These are phyloP conservation scores for Holcopasites calliopsidis DNA, from an alignment of 1,140 invertebrate genomes.

Conservation along the genomic window DNA sequence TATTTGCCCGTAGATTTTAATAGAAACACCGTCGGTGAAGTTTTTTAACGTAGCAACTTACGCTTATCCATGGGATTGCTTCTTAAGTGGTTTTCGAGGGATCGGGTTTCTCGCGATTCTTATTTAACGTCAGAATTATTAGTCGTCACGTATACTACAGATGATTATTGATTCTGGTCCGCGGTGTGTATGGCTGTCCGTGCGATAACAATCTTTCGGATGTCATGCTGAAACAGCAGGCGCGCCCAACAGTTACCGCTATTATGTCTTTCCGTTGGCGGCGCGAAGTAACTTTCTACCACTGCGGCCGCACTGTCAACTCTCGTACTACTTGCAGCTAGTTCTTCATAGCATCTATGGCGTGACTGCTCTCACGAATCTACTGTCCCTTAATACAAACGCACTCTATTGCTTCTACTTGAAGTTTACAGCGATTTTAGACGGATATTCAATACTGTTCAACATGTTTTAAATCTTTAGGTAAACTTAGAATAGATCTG, in stretches of 20 bases:
- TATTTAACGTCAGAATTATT: not conserved
- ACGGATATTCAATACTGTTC: not conserved
- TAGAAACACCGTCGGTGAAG: not conserved
- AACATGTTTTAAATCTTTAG: not conserved
- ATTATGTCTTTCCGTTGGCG: conserved; percentile 14
- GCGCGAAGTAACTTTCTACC: conserved; percentile 22
- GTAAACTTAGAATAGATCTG: too few relatives aligned
- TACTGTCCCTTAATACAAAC: not conserved
- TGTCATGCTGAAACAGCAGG: conserved; percentile 9
- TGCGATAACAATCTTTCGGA: conserved; percentile 4
- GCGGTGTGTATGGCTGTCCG: not conserved
- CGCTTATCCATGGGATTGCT: not conserved
- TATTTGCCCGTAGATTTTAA: too few relatives aligned
- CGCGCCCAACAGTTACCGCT: conserved; percentile 24
- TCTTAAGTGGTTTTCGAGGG: too few relatives aligned
- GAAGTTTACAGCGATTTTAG: not conserved
- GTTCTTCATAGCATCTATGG: too few relatives aligned
- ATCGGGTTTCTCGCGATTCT: not conserved
- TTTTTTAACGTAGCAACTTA: not conserved
- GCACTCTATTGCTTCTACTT: not conserved
- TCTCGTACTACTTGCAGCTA: not conserved
- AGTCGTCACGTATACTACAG: not conserved
- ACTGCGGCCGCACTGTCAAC: not conserved
- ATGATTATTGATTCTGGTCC: not conserved
- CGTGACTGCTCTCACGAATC: too few relatives aligned